Conservation (phyloP, 2,113 vertebrate species). For the Notechis scutatus region DNA sequence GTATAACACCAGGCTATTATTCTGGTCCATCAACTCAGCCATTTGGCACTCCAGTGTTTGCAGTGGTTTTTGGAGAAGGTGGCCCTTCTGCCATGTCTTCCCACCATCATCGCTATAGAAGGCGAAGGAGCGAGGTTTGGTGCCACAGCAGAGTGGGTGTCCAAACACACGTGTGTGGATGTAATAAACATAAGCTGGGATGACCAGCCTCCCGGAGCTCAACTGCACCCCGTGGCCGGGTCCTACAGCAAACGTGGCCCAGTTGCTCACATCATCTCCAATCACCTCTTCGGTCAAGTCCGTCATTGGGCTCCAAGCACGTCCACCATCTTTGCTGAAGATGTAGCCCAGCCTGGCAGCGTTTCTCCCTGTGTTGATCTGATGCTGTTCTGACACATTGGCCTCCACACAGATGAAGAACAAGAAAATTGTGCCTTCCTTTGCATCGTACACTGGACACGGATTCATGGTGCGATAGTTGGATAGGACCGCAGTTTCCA, state of each 20-base stretch:
- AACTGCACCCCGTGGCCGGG: conserved; percentile 89
- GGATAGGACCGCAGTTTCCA: conserved; percentile 50
- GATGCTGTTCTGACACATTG: too few relatives aligned
- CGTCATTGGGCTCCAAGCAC: conserved; percentile 72
- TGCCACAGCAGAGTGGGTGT: conserved; percentile 43
- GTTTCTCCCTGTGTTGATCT: conserved; percentile 45
- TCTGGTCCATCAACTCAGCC: conserved; percentile 73
- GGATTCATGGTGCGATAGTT: conserved; percentile 74
- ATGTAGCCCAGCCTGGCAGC: conserved; percentile 82
- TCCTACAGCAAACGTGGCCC: conserved; percentile 91
- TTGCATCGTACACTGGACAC: conserved; percentile 67
- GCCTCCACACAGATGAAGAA: conserved; percentile 83
- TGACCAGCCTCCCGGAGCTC: conserved; percentile 76
- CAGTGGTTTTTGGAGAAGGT: conserved; percentile 35
- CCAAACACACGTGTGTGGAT: conserved; percentile 54
- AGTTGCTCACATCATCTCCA: conserved; percentile 66
- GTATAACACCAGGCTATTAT: conserved; percentile 72
- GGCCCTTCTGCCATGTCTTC: conserved; percentile 73
- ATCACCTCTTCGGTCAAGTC: conserved; percentile 84
- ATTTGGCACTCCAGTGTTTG: conserved; percentile 82
- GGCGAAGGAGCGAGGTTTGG: conserved; percentile 73
- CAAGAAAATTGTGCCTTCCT: conserved; percentile 72
- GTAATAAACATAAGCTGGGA: conserved; percentile 85
- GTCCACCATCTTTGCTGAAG: conserved; percentile 76
- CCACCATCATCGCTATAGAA: conserved; percentile 88